Conservation (phyloP, 2,113 vertebrate genomes). For the Chionodraco myersi region DNA sequence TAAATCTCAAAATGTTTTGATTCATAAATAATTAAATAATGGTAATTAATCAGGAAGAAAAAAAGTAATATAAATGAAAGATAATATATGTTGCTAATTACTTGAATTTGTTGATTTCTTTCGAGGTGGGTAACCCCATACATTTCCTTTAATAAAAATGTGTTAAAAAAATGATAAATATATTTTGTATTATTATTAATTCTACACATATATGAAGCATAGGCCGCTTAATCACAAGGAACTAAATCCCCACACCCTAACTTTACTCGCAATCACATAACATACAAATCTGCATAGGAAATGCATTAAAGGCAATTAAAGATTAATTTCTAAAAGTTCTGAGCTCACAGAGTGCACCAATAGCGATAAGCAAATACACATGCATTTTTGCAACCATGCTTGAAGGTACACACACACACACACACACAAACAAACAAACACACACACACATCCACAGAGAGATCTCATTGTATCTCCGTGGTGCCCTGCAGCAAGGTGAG, state of each 20-base stretch:
- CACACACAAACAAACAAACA: too few species aligned
- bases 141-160: too few species aligned
- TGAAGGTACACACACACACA: background rate
- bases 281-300: background rate
- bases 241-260: too few species aligned
- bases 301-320: background rate
- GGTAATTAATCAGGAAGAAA: background rate
- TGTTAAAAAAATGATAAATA: too few species aligned
- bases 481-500: constrained; percentile 46
- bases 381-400: background rate
- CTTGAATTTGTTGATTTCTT: too few species aligned
- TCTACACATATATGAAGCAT: too few species aligned
- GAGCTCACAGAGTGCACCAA: background rate
- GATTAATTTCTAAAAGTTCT: background rate
- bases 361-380: background rate
- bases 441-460: background rate
- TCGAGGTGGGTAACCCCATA: too few species aligned
- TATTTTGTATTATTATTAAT: too few species aligned
- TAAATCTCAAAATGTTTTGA: background rate
- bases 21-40: background rate
- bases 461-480: constrained; percentile 51
- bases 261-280: background rate
- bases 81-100: too few species aligned
- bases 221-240: background rate
- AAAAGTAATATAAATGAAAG: background rate